Conservation (phyloP, 2,888 invertebrate genomes). For the Nomada flava region DNA sequence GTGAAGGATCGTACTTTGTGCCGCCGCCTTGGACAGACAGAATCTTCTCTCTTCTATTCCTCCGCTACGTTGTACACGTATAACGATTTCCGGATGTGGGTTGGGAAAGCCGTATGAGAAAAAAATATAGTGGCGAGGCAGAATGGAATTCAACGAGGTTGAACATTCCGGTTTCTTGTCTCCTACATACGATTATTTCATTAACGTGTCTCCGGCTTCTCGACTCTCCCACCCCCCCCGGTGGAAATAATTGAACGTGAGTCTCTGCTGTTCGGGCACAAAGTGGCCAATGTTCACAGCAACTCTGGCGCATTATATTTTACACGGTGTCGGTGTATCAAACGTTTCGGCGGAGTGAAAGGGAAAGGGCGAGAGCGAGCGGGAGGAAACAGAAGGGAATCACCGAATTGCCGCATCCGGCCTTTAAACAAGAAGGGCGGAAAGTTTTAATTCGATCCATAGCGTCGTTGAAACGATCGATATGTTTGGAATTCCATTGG, state of each 20-base stretch:
- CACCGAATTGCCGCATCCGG: slow-evolving; percentile 22
- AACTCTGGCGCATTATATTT: not conserved
- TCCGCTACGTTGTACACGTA: slow-evolving; percentile 25
- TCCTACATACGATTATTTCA: slow-evolving; percentile 57
- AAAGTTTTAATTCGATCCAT: slow-evolving; percentile 12
- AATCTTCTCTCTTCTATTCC: slow-evolving; percentile 48
- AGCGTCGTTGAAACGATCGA: slow-evolving; percentile 6
- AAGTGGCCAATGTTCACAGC: slow-evolving; percentile 7
- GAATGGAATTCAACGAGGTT: slow-evolving; percentile 61
- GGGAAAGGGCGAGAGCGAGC: not conserved
- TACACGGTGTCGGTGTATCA: slow-evolving; percentile 2
- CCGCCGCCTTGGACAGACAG: slow-evolving; percentile 29
- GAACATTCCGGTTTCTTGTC: slow-evolving; percentile 60
- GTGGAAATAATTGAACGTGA: slow-evolving; percentile 40
- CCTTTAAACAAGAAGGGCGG: not conserved
- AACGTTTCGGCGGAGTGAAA: not conserved
- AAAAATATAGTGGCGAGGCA: slow-evolving; percentile 31
- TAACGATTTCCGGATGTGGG: slow-evolving; percentile 65
- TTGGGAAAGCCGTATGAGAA: slow-evolving; percentile 50
- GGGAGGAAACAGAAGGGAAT: not conserved
- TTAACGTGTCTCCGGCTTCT: slow-evolving; percentile 46
- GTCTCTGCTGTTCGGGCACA: slow-evolving; percentile 14
- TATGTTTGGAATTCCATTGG: slow-evolving; percentile 39
- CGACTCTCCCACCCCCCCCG: slow-evolving; percentile 4
- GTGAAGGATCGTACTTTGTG: slow-evolving; percentile 42